Base-by-base conservation (phyloP, 53 echinoderm and acorn worm genomes). In the Crossaster papposus region DNA sequence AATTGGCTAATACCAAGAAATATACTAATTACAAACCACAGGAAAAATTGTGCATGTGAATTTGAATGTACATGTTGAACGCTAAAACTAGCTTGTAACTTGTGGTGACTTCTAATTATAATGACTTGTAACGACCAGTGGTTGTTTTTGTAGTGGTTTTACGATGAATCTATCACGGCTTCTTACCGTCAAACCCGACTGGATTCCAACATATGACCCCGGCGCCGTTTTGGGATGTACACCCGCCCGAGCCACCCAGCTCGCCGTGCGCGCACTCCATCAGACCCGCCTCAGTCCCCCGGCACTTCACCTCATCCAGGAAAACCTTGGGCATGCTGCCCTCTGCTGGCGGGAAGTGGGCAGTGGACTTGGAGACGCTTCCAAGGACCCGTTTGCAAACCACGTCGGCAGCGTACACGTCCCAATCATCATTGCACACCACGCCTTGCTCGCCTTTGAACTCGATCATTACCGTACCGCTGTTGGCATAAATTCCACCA, bases 371-470 rank as follows among this genome's bases (percentile, higher is more conserved):
- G 1, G 83, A 83, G 30, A 51, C 70, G 70, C 64, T 83, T 24
- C 70, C 70, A 20, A 28, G n/a, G 14, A 24, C 15, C 51, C 70
- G 28, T 37, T 70, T 83, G 29, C 83, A 83, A 38, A 83, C 83
- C 20, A 83, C 83, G 33, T 83, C 83, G 50, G 83, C 83, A 30
- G 83, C 83, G 70, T 83, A 65, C 1, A 83, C 30, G 33, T 83
- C 29, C 70, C 68, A 83, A 44, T 70, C 51, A 50, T 83, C 65
- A n/a, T 83, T 83, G 83, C 83, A 83, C 65, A 83, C 83, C 5
- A 14, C 44, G 36, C 83, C 83, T 1, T 20, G 9, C 64, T 68
- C 24, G 4, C 83, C 83, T 30, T 44, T 68, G 22, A 83, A 83
- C 26, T 83, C 83, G 50, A 83, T 83, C 2, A 23, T 26, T 12